A percentile compares a stretch with the other conserved stretches of the same genome.
Conservation (phyloP, 1,140 invertebrate species). For the Periplaneta americana region DNA sequence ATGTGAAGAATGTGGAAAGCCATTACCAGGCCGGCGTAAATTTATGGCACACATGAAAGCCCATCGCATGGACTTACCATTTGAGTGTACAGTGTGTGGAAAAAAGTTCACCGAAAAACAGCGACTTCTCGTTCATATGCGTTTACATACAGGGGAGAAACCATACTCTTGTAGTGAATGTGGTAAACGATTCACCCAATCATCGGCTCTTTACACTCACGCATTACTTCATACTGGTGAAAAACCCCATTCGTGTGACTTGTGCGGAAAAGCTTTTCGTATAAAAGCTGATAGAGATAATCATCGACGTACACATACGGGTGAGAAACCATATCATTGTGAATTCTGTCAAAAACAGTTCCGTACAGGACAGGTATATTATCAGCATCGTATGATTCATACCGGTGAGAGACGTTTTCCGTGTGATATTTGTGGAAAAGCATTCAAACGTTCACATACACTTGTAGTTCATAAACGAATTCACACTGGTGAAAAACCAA, state of each 20-base stretch:
- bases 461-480: constrained; percentile 18
- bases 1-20: constrained; percentile 11
- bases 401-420: constrained; percentile 74
- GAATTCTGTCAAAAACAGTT: constrained; percentile 48
- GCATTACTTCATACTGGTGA: constrained; percentile 48
- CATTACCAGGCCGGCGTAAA: neutral
- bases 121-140: constrained; percentile 35
- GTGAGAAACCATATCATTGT: constrained; percentile 32
- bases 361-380: constrained; percentile 36
- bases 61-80: neutral
- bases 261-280: constrained; percentile 48
- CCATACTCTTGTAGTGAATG: constrained; percentile 47
- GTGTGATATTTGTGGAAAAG: constrained; percentile 56
- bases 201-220: constrained; percentile 50
- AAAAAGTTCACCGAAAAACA: constrained; percentile 3
- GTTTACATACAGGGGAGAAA: constrained; percentile 65
- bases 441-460: constrained; percentile 36
- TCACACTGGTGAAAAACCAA: constrained; percentile 51
- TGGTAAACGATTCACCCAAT: constrained; percentile 44
- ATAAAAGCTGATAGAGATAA: constrained; percentile 22
- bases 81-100: neutral
- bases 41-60: constrained; percentile 4
- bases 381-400: constrained; percentile 64
- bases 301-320: constrained; percentile 24
- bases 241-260: constrained; percentile 47